These are phyloP conservation scores for Sebastes baramenuke DNA, from an alignment of 2,797 vertebrate species.

Conservation along the genomic window DNA sequence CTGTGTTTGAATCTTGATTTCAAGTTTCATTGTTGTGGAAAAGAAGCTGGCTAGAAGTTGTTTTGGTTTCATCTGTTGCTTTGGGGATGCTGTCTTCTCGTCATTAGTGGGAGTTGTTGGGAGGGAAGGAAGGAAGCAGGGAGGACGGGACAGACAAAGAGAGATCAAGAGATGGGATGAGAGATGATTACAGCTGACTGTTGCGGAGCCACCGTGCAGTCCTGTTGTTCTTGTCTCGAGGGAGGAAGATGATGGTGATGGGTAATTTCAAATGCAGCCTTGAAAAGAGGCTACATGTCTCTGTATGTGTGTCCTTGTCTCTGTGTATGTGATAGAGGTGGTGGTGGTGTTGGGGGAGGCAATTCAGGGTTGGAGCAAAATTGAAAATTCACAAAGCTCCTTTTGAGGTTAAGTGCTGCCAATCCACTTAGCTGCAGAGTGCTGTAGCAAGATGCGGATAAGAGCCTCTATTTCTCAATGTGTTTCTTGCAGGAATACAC, in stretches of 20 bases:
- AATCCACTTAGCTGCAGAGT: constrained; percentile 73
- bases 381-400: constrained; percentile 73
- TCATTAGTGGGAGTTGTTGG: constrained; percentile 59
- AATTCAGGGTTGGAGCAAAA: constrained; percentile 54
- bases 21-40: not conserved
- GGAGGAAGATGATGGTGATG: constrained; percentile 56
- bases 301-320: constrained; percentile 53
- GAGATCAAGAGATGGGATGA: constrained; percentile 59
- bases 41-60: constrained; percentile 19
- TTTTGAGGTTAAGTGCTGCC: constrained; percentile 74
- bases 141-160: constrained; percentile 26
- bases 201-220: constrained; percentile 44
- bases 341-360: constrained; percentile 1
- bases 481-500: constrained; percentile 17
- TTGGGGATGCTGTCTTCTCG: constrained; percentile 50
- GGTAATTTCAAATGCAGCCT: constrained; percentile 68
- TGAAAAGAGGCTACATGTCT: constrained; percentile 54
- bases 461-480: constrained; percentile 15
- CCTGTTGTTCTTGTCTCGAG: constrained; percentile 51
- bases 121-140: constrained; percentile 52
- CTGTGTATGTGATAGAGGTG: constrained; percentile 9
- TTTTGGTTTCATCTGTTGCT: constrained; percentile 56
- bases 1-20: not conserved
- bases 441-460: constrained; percentile 28
- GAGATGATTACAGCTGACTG: constrained; percentile 64